Evolutionary conservation across 2,888 invertebrate species (phyloP).

Genomic region (Tachystola acroxantha): DNA sequence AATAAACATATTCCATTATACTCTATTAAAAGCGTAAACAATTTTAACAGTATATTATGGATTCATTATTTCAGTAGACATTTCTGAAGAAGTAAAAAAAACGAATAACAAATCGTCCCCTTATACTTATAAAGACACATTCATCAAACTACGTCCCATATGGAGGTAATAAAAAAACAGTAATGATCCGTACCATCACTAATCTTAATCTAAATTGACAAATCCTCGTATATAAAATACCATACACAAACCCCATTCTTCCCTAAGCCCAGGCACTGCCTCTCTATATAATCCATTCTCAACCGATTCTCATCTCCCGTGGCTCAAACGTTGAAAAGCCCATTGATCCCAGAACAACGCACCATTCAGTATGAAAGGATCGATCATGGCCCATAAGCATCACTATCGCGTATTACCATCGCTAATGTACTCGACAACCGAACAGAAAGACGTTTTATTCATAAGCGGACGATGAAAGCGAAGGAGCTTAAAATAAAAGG

Average conservation of each 20-base stretch:
- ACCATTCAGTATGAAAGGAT: conserved; percentile 26
- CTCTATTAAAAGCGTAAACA: too few relatives aligned
- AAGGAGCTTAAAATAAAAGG: conserved; percentile 29
- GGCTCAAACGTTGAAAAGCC: not conserved
- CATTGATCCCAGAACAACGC: conserved; percentile 3
- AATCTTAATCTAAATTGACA: too few relatives aligned
- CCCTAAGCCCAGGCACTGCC: not conserved
- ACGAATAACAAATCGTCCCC: too few relatives aligned
- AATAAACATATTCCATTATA: too few relatives aligned
- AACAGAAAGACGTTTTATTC: not conserved
- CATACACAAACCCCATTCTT: conserved; percentile 1
- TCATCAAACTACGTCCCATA: too few relatives aligned
- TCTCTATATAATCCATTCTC: not conserved
- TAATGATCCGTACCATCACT: too few relatives aligned
- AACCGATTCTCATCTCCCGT: not conserved
- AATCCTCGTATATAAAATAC: too few relatives aligned
- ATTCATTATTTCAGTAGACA: too few relatives aligned
- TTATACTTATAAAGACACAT: too few relatives aligned
- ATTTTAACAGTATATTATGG: too few relatives aligned
- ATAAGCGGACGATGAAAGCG: conserved; percentile 37
- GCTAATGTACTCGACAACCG: conserved; percentile 50
- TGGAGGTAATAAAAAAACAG: too few relatives aligned
- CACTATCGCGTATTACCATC: conserved; percentile 65
- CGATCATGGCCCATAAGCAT: conserved; percentile 54
- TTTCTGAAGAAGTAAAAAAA: too few relatives aligned